A percentile compares a stretch with the other conserved stretches of the same genome.
phyloP scores from a whole-genome alignment of 2,797 vertebrate genomes.

The Crenichthys baileyi region DNA sequence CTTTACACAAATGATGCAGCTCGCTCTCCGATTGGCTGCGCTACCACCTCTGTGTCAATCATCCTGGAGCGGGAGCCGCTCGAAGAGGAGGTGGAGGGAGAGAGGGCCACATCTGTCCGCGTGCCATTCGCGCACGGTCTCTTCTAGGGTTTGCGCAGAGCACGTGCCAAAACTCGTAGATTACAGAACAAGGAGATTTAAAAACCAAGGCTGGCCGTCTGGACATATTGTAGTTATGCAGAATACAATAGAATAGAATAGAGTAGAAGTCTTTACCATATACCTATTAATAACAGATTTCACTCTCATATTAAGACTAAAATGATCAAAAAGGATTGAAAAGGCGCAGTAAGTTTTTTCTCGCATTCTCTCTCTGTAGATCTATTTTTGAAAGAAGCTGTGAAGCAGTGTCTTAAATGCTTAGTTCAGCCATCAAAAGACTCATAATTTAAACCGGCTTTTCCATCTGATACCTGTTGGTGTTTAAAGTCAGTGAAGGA shows the following conservation, averaged over 20 bases:
- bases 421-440: neutral
- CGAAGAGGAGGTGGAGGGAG: constrained; percentile 17
- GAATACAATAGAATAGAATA: constrained; percentile 17
- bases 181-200: constrained; percentile 48
- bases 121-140: constrained; percentile 75
- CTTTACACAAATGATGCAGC: constrained; percentile 70
- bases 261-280: neutral
- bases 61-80: constrained; percentile 70
- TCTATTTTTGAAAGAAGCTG: neutral
- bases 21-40: constrained; percentile 80
- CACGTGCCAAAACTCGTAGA: constrained; percentile 84
- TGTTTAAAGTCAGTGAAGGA: constrained; percentile 29
- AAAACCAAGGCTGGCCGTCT: neutral
- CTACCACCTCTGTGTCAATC: constrained; percentile 79
- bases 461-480: neutral
- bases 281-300: no score
- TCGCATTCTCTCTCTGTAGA: neutral
- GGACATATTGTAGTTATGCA: neutral
- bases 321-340: neutral
- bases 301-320: neutral
- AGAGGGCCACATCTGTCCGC: constrained; percentile 76
- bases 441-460: neutral
- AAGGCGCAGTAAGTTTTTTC: neutral
- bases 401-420: neutral
- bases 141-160: constrained; percentile 73